Evolutionary conservation across 1,140 invertebrate species (phyloP).

Genomic region (Drosophila littoralis): DNA sequence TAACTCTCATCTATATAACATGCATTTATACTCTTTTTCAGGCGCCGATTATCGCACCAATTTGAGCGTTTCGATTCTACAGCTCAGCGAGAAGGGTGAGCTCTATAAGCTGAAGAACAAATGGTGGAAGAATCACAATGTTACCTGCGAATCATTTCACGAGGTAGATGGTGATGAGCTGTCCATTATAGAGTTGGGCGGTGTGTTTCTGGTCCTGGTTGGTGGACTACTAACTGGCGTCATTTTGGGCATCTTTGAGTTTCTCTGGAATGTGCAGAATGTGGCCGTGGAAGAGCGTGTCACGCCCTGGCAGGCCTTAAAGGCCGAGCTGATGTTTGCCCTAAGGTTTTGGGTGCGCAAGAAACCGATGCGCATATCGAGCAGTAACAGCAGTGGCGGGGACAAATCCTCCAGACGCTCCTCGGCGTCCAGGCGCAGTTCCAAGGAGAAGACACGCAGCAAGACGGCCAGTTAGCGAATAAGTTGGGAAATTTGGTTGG

Average conservation of each 20-base stretch:
- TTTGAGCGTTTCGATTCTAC: conserved; percentile 90
- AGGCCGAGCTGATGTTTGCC: conserved; percentile 87
- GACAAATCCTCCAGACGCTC: conserved; percentile 81
- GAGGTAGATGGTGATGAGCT: conserved; percentile 84
- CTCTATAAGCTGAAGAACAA: conserved; percentile 92
- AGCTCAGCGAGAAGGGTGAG: conserved; percentile 92
- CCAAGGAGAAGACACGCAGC: conserved; percentile 69
- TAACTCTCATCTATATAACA: too few species aligned
- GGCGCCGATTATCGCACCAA: conserved; percentile 87
- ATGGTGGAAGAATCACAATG: conserved; percentile 91
- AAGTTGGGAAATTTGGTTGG: background rate
- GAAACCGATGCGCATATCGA: conserved; percentile 86
- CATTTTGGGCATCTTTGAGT: conserved; percentile 90
- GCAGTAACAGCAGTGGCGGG: conserved; percentile 50
- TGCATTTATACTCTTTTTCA: conserved; percentile 12
- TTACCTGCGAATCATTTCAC: conserved; percentile 56
- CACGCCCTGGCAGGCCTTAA: conserved; percentile 87
- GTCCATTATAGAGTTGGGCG: conserved; percentile 88
- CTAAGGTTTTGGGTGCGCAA: conserved; percentile 88
- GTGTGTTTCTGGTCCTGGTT: conserved; percentile 89
- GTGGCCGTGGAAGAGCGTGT: conserved; percentile 90
- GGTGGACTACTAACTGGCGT: conserved; percentile 88
- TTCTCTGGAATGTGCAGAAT: conserved; percentile 93
- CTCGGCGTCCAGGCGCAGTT: conserved; percentile 66
- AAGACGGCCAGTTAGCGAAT: conserved; percentile 53